Conservation (phyloP, 2,113 vertebrate genomes). For the Nicator chloris region DNA sequence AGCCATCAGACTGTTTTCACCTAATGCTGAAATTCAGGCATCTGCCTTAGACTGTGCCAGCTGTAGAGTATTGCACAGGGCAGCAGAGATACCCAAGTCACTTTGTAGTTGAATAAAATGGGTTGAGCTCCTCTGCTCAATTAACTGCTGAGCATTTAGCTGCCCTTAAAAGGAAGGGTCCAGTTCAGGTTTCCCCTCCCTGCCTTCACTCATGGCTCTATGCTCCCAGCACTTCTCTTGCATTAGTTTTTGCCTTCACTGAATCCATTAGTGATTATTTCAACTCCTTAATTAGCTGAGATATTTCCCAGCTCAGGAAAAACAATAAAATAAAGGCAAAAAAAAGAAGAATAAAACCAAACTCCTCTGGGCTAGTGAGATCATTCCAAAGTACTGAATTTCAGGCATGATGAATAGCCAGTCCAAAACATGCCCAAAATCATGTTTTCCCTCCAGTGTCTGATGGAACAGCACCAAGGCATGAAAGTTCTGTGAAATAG, state of each 20-base stretch:
- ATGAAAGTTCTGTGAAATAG: not conserved
- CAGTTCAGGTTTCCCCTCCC: not conserved
- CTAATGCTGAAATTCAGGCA: not conserved
- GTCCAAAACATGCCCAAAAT: not conserved
- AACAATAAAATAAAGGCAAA: not conserved
- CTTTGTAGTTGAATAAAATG: not conserved
- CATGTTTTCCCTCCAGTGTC: not conserved
- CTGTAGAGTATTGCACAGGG: not conserved
- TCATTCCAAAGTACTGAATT: not conserved
- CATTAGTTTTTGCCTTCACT: not conserved
- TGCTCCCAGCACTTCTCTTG: not conserved
- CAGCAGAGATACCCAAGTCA: not conserved
- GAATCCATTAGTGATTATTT: not conserved
- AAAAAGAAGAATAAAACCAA: no score
- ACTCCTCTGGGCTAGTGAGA: not conserved
- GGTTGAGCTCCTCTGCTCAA: not conserved
- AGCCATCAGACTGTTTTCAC: not conserved
- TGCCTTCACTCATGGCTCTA: not conserved
- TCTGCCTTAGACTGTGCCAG: not conserved
- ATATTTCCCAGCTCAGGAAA: not conserved
- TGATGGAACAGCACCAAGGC: not conserved
- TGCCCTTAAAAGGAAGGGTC: not conserved
- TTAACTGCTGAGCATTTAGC: not conserved
- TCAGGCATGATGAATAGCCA: not conserved
- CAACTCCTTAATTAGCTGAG: not conserved